Conservation (phyloP, 2,797 vertebrate genomes). For the Enteromius mattozi region DNA sequence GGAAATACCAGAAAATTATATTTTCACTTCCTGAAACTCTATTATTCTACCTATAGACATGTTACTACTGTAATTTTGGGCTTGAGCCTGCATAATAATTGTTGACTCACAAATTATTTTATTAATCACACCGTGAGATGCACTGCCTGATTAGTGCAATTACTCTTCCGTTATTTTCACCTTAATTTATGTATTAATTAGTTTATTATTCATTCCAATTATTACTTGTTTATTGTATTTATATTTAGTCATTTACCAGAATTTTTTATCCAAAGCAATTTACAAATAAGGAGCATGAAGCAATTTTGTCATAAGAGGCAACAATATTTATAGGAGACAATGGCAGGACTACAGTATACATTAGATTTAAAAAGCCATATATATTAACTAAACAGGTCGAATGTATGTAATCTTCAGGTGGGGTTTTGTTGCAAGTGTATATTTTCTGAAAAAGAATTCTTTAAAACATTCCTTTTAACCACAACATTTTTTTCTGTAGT, state of each 20-base stretch:
- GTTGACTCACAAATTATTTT: background rate
- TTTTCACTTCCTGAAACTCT: slow-evolving; percentile 27
- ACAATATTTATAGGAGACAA: background rate
- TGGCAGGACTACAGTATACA: background rate
- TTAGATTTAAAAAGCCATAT: background rate
- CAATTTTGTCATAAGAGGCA: background rate
- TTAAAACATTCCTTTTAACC: background rate
- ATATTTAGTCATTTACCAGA: background rate
- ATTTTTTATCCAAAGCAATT: background rate
- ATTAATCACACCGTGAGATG: background rate
- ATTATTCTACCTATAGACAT: slow-evolving; percentile 7
- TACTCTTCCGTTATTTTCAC: background rate
- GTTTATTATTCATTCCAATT: background rate
- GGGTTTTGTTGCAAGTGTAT: background rate
- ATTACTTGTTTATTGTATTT: background rate
- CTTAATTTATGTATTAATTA: background rate
- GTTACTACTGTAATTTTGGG: background rate
- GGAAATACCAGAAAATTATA: background rate
- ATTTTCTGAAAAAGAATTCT: background rate
- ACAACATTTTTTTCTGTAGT: background rate
- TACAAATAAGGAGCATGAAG: background rate
- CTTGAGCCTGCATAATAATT: background rate
- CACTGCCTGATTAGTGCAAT: background rate
- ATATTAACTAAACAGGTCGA: background rate
- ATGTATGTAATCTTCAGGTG: background rate